Conservation (phyloP, 2,797 vertebrate species). For the Melanotaenia pygmaea region DNA sequence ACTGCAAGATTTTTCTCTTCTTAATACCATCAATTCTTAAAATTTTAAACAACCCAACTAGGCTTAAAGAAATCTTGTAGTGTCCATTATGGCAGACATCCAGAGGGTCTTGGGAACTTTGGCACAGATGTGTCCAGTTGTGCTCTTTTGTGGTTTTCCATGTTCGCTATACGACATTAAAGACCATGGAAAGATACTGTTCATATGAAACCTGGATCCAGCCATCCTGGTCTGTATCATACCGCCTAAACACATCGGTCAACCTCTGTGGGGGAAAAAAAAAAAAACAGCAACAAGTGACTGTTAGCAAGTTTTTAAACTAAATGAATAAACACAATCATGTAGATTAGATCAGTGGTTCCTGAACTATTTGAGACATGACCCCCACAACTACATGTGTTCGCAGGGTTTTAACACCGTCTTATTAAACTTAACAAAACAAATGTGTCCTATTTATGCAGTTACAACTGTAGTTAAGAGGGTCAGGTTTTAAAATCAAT, state of each 20-base stretch:
- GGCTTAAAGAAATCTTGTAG: slow-evolving; percentile 66
- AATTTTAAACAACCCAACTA: slow-evolving; percentile 12
- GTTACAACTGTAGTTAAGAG: not conserved
- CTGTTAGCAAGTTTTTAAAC: not conserved
- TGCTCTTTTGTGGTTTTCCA: slow-evolving; percentile 68
- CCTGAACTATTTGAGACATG: too few relatives aligned
- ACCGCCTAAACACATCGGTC: slow-evolving; percentile 95
- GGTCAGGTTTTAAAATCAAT: not conserved
- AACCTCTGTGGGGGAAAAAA: slow-evolving; percentile 84
- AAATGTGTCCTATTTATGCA: not conserved
- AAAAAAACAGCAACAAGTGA: slow-evolving; percentile 7
- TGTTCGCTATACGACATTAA: slow-evolving; percentile 90
- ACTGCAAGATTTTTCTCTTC: slow-evolving; percentile 68
- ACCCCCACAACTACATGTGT: too few relatives aligned
- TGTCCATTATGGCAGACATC: slow-evolving; percentile 63
- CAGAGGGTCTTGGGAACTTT: slow-evolving; percentile 71
- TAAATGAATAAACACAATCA: too few relatives aligned
- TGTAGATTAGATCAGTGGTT: too few relatives aligned
- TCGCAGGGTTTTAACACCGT: not conserved
- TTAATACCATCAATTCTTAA: slow-evolving; percentile 32
- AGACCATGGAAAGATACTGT: slow-evolving; percentile 99
- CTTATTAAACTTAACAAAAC: not conserved
- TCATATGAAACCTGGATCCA: slow-evolving; percentile 99
- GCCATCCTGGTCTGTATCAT: slow-evolving; percentile 97
- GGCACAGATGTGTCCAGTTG: slow-evolving; percentile 83